Percentiles rank a stretch among this genome's conserved stretches.
phyloP scores from a whole-genome alignment of 2,888 invertebrate species.

The Crioceris asparagi region DNA sequence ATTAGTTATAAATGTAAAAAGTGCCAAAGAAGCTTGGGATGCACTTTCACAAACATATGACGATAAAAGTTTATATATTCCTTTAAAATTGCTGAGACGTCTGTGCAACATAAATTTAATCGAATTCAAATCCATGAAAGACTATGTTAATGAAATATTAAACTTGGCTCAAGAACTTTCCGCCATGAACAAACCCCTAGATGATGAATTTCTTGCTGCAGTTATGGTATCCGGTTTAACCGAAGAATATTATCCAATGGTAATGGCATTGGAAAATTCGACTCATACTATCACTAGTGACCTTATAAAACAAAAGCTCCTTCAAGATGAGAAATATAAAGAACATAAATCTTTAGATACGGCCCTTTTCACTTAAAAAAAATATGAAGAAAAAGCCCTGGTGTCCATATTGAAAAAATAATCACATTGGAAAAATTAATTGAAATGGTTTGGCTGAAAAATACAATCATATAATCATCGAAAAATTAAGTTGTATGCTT shows the following conservation, averaged over 20 bases:
- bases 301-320: conserved; percentile 9
- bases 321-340: conserved; percentile 13
- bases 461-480: too few species aligned
- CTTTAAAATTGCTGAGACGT: conserved; percentile 1
- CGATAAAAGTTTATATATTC: conserved; percentile 3
- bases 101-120: background rate
- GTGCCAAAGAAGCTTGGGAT: conserved; percentile 5
- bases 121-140: conserved; percentile 4
- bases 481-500: too few species aligned
- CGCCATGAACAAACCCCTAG: conserved; percentile 2
- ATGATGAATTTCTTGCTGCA: conserved; percentile 8
- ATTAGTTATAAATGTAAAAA: conserved; percentile 2
- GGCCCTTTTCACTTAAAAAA: background rate
- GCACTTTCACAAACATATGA: conserved; percentile 5
- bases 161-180: conserved; percentile 1
- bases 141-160: conserved; percentile 4
- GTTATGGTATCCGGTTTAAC: conserved; percentile 9
- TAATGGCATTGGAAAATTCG: conserved; percentile 11
- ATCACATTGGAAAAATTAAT: background rate
- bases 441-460: background rate
- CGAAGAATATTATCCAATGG: conserved; percentile 11
- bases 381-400: background rate
- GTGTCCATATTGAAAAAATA: background rate
- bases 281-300: conserved; percentile 8
- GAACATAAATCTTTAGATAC: background rate